phyloP scores from a whole-genome alignment of 2,888 invertebrate species.

The Amphimallon solstitiale region DNA sequence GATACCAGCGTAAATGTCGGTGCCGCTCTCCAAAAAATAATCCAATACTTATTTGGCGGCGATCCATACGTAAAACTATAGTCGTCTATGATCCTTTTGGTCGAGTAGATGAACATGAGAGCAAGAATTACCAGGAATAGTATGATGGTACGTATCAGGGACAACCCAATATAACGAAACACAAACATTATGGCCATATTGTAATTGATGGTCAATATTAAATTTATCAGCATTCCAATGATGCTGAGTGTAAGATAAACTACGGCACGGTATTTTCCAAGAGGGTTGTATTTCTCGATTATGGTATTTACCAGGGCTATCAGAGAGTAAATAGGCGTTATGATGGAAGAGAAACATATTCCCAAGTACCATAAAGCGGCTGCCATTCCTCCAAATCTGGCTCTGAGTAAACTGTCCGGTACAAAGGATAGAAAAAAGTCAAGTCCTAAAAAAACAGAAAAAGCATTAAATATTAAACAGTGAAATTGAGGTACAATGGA shows the following conservation, averaged over 20 bases:
- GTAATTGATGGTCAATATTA: slow-evolving; percentile 15
- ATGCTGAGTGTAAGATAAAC: slow-evolving; percentile 29
- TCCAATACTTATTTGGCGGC: slow-evolving; percentile 37
- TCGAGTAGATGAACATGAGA: slow-evolving; percentile 41
- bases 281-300: slow-evolving; percentile 29
- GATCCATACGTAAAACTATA: slow-evolving; percentile 41
- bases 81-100: slow-evolving; percentile 40
- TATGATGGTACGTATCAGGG: slow-evolving; percentile 17
- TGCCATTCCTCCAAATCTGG: slow-evolving; percentile 6
- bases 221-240: slow-evolving; percentile 1
- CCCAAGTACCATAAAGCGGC: slow-evolving; percentile 39
- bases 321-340: slow-evolving; percentile 24
- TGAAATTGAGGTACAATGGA: too few relatives aligned
- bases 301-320: slow-evolving; percentile 35
- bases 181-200: slow-evolving; percentile 28
- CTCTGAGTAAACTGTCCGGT: slow-evolving; percentile 37
- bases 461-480: too few relatives aligned
- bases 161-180: slow-evolving; percentile 35
- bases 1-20: slow-evolving; percentile 39
- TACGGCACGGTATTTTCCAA: slow-evolving; percentile 32
- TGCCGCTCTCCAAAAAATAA: slow-evolving; percentile 38
- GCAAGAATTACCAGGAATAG: slow-evolving; percentile 33
- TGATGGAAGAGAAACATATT: slow-evolving; percentile 24
- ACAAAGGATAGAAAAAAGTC: slow-evolving; percentile 38
- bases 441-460: slow-evolving; percentile 24